Percentiles rank a stretch among this genome's conserved stretches.
Evolutionary conservation across 2,888 invertebrate species (phyloP).

Genomic region (Diabrotica balteata): DNA sequence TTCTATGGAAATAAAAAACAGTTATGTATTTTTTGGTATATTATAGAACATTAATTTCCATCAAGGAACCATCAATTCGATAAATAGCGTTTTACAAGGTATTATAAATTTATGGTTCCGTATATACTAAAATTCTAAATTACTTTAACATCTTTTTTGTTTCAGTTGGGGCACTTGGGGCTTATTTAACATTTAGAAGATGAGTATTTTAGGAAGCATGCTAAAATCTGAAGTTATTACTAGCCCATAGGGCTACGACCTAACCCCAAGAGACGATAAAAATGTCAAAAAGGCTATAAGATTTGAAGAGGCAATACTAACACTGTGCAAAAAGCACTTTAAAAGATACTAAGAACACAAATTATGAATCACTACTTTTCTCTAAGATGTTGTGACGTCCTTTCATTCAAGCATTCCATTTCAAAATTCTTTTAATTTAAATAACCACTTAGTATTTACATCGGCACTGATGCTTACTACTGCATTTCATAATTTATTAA

Average conservation of each 20-base stretch:
- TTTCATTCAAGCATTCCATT: conserved; percentile 16
- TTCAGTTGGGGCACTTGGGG: conserved; percentile 66
- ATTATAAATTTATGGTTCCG: too few relatives aligned
- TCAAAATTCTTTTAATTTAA: neutral
- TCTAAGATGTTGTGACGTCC: conserved; percentile 1
- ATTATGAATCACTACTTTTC: conserved; percentile 3
- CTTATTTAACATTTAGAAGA: conserved; percentile 56
- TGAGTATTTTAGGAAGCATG: neutral
- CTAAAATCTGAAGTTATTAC: neutral
- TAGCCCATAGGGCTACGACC: neutral
- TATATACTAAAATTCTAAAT: too few relatives aligned
- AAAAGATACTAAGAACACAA: conserved; percentile 4
- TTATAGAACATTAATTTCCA: too few relatives aligned
- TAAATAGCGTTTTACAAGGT: too few relatives aligned
- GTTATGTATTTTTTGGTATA: too few relatives aligned
- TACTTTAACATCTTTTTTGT: conserved; percentile 35
- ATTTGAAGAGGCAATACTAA: neutral
- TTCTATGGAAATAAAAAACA: too few relatives aligned
- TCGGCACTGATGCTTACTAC: too few relatives aligned
- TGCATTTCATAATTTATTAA: too few relatives aligned
- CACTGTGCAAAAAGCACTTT: neutral
- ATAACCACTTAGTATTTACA: too few relatives aligned
- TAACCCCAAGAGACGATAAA: neutral
- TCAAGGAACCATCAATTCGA: too few relatives aligned
- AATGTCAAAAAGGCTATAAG: neutral